A percentile compares a stretch with the other conserved stretches of the same genome.
Evolutionary conservation across 2,888 invertebrate species (phyloP).

Genomic region (Zaprionus obscuricornis): DNA sequence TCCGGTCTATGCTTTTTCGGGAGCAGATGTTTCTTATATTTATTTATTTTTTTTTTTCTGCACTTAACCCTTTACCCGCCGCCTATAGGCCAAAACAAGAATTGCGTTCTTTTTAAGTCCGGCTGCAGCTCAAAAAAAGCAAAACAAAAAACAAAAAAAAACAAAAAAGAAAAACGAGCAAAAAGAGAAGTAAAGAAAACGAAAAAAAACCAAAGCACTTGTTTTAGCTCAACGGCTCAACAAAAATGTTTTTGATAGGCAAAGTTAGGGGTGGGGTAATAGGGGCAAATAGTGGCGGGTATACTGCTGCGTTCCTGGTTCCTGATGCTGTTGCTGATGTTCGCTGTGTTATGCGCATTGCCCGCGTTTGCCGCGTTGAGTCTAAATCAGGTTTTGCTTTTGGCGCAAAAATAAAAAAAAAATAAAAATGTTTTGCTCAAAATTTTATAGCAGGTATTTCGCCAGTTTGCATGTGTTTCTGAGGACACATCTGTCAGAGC

Average conservation of each 20-base stretch:
- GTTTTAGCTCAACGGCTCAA: constrained; percentile 61
- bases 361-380: constrained; percentile 39
- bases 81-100: constrained; percentile 27
- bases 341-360: not conserved
- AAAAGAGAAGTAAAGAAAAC: constrained; percentile 4
- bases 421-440: too few relatives aligned
- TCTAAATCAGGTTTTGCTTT: constrained; percentile 70
- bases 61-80: not conserved
- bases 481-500: constrained; percentile 16
- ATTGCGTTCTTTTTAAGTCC: constrained; percentile 28
- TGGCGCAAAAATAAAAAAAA: constrained; percentile 72
- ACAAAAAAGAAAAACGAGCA: not conserved
- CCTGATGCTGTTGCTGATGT: constrained; percentile 1
- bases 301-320: not conserved
- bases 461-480: constrained; percentile 6
- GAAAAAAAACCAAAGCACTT: constrained; percentile 68
- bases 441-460: constrained; percentile 66
- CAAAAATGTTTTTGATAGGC: too few relatives aligned
- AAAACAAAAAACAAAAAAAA: constrained; percentile 20
- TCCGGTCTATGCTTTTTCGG: constrained; percentile 62
- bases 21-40: constrained; percentile 76
- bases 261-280: constrained; percentile 41
- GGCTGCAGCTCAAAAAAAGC: constrained; percentile 45
- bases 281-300: constrained; percentile 27
- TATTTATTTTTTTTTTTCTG: constrained; percentile 54